Percentiles rank a stretch among this genome's conserved stretches.
Conservation (phyloP, 2,888 invertebrate species). For the Sphaerophoria rueppellii region DNA sequence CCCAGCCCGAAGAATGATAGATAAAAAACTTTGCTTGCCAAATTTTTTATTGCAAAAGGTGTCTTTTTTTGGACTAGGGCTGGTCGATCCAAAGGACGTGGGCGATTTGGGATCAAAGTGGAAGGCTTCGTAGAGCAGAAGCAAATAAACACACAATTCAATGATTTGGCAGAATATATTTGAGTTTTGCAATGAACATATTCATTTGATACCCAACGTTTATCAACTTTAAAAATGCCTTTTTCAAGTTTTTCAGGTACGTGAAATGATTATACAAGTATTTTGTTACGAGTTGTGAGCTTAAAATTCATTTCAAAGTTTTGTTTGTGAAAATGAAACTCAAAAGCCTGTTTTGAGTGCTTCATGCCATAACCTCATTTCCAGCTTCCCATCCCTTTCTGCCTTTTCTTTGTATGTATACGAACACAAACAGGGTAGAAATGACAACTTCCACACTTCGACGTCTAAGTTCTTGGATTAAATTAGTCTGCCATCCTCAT, state of each 20-base stretch:
- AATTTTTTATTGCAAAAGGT: slow-evolving; percentile 70
- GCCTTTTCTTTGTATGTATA: no score
- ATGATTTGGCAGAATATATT: slow-evolving; percentile 64
- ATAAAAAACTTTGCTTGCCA: slow-evolving; percentile 71
- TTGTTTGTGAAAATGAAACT: no score
- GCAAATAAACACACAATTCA: slow-evolving; percentile 71
- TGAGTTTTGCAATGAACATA: slow-evolving; percentile 6
- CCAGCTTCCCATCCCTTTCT: no score
- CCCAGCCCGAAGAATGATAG: slow-evolving; percentile 41
- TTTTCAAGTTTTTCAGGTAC: no score
- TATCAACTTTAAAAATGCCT: no score
- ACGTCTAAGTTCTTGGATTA: slow-evolving; percentile 17
- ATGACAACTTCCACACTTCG: background rate
- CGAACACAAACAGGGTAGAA: background rate
- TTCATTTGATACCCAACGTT: background rate
- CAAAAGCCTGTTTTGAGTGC: no score
- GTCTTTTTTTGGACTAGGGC: slow-evolving; percentile 28
- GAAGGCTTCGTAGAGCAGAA: background rate
- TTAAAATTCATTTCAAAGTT: no score
- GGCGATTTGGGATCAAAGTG: background rate
- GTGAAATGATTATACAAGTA: no score
- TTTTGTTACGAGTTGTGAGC: no score
- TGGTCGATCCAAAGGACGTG: slow-evolving; percentile 22
- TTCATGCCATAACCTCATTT: no score
- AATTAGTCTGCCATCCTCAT: slow-evolving; percentile 56